Conservation (phyloP, 2,113 vertebrate species). For the Halichoerus grypus region DNA sequence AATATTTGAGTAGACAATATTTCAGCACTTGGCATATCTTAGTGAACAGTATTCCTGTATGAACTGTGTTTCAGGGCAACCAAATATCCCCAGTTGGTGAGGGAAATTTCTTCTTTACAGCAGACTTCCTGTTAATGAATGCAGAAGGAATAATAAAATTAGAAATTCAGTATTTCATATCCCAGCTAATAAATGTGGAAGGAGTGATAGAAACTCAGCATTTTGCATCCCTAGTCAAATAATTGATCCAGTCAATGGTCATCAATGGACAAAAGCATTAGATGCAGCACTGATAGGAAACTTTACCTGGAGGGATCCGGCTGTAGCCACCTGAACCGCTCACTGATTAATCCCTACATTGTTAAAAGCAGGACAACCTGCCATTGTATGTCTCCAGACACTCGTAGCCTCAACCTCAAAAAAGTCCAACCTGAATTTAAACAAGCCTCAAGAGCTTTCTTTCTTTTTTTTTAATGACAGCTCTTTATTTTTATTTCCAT, state of each 20-base stretch:
- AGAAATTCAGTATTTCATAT: no score
- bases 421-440: not conserved
- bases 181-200: not conserved
- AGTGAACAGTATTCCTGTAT: not conserved
- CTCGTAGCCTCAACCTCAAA: not conserved
- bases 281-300: not conserved
- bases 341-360: not conserved
- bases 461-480: not conserved
- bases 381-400: not conserved
- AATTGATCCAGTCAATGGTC: not conserved
- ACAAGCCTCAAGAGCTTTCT: not conserved
- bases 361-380: not conserved
- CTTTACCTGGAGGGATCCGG: not conserved
- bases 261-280: not conserved
- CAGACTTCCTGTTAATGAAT: not conserved
- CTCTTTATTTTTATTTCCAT: not conserved
- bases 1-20: not conserved
- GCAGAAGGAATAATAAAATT: no score
- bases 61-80: not conserved
- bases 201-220: not conserved
- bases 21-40: not conserved
- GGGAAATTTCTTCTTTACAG: not conserved
- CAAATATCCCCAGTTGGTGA: not conserved
- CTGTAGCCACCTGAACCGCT: not conserved
- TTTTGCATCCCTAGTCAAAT: not conserved